Conservation (phyloP, 2,888 invertebrate genomes). For the Cyclophora albipunctata region DNA sequence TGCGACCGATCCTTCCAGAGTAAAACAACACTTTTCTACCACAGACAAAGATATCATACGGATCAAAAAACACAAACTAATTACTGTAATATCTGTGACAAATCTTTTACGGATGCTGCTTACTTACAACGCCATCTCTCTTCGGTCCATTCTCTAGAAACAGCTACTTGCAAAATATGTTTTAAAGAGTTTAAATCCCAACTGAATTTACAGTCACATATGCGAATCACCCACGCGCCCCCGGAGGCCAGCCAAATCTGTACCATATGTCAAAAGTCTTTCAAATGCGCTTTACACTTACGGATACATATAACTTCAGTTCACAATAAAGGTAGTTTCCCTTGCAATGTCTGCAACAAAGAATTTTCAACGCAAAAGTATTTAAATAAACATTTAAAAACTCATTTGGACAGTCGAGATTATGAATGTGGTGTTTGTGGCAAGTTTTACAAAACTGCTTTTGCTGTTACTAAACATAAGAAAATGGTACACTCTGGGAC, state of each 20-base stretch:
- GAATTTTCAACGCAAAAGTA: slow-evolving; percentile 30
- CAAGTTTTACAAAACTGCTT: slow-evolving; percentile 26
- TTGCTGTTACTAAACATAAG: slow-evolving; percentile 31
- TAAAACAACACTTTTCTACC: slow-evolving; percentile 26
- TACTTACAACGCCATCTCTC: slow-evolving; percentile 29
- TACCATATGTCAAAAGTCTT: slow-evolving; percentile 30
- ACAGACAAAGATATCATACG: slow-evolving; percentile 24
- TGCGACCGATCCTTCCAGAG: slow-evolving; percentile 20
- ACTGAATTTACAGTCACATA: slow-evolving; percentile 29
- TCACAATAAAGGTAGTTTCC: slow-evolving; percentile 26
- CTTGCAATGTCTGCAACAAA: slow-evolving; percentile 32
- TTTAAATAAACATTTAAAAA: slow-evolving; percentile 32
- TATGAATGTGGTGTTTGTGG: slow-evolving; percentile 26
- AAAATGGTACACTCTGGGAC: slow-evolving; percentile 35
- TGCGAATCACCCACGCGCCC: slow-evolving; percentile 35
- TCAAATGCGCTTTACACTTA: slow-evolving; percentile 34
- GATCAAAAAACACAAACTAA: slow-evolving; percentile 1
- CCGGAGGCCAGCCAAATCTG: slow-evolving; percentile 30
- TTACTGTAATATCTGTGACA: slow-evolving; percentile 21
- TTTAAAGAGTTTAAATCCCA: slow-evolving; percentile 30
- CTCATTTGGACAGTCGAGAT: slow-evolving; percentile 21
- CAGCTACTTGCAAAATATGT: slow-evolving; percentile 28
- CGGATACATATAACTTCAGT: slow-evolving; percentile 32
- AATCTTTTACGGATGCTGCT: slow-evolving; percentile 23
- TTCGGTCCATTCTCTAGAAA: slow-evolving; percentile 26